Percentiles rank a stretch among this genome's conserved stretches.
These are phyloP conservation scores for Calypte anna DNA, from an alignment of 2,113 vertebrate species.

Conservation along the genomic window DNA sequence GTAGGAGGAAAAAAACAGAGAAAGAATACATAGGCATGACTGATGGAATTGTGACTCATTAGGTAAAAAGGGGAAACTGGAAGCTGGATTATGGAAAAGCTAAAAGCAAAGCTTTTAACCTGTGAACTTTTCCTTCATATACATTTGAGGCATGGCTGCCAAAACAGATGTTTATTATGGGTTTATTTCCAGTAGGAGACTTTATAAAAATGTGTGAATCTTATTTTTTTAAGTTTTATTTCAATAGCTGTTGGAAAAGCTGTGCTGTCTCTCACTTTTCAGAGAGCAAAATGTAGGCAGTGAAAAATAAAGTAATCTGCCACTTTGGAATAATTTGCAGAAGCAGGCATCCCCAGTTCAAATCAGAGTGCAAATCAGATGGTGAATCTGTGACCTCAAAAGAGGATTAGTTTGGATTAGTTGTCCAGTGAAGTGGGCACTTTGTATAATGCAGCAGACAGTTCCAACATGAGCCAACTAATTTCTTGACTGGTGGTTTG, in stretches of 20 bases:
- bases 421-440: slow-evolving; percentile 17
- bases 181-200: background rate
- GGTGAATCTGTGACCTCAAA: slow-evolving; percentile 4
- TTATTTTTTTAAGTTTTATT: background rate
- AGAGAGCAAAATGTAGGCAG: background rate
- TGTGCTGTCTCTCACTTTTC: background rate
- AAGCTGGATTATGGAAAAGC: slow-evolving; percentile 10
- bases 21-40: background rate
- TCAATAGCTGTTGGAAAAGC: background rate
- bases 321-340: slow-evolving; percentile 12
- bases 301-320: slow-evolving; percentile 12
- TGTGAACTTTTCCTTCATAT: background rate
- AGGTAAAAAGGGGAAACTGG: background rate
- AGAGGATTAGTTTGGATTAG: slow-evolving; percentile 64
- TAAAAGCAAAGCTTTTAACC: slow-evolving; percentile 33
- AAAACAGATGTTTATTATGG: background rate
- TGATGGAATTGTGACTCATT: background rate
- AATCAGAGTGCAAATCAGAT: slow-evolving; percentile 34
- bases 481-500: background rate
- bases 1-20: background rate
- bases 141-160: background rate
- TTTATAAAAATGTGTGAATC: background rate
- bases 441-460: slow-evolving; percentile 40
- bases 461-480: background rate
- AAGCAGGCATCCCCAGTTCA: slow-evolving; percentile 19